phyloP scores from a whole-genome alignment of 2,797 vertebrate genomes.

The Leuciscus waleckii region DNA sequence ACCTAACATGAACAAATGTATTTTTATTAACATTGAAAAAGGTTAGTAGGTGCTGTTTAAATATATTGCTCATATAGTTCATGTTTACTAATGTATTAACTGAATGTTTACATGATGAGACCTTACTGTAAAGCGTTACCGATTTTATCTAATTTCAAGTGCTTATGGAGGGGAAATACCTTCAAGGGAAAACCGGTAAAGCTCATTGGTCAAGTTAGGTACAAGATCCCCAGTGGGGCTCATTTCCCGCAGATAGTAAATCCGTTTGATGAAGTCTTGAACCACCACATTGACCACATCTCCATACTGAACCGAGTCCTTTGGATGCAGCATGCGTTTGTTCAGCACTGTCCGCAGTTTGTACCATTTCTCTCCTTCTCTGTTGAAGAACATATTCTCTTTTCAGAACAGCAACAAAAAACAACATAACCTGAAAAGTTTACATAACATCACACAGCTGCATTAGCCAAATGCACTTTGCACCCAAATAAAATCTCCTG shows the following conservation, averaged over 20 bases:
- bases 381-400: slow-evolving; percentile 50
- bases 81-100: neutral
- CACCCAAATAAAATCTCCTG: neutral
- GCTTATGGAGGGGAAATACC: slow-evolving; percentile 70
- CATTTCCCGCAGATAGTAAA: slow-evolving; percentile 74
- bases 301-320: slow-evolving; percentile 82
- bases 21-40: neutral
- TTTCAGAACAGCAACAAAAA: neutral
- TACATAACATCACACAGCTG: neutral
- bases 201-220: slow-evolving; percentile 79
- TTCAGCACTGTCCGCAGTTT: slow-evolving; percentile 86
- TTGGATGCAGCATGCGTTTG: slow-evolving; percentile 87
- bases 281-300: slow-evolving; percentile 83
- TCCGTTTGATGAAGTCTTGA: slow-evolving; percentile 81
- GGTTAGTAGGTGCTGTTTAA: neutral
- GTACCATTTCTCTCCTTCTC: slow-evolving; percentile 89
- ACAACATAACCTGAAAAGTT: neutral
- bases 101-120: neutral
- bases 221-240: slow-evolving; percentile 84
- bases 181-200: slow-evolving; percentile 90
- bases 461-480: neutral
- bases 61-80: neutral
- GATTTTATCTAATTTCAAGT: neutral
- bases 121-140: neutral
- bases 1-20: no score